phyloP scores from a whole-genome alignment of 2,113 vertebrate genomes.

The Puffinus mauretanicus region DNA sequence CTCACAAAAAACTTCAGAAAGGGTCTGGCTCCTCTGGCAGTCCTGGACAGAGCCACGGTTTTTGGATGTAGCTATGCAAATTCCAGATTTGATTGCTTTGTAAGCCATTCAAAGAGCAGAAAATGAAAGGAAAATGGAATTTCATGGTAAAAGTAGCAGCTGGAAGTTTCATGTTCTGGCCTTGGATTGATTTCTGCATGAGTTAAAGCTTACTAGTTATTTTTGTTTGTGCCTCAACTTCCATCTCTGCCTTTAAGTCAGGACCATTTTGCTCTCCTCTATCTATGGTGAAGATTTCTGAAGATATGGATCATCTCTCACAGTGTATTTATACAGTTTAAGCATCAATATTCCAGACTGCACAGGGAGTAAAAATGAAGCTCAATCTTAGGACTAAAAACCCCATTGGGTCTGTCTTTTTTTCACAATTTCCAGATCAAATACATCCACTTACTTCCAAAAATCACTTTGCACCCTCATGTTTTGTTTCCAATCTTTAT shows the following conservation, averaged over 20 bases:
- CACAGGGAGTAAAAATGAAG: not conserved
- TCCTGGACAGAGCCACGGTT: not conserved
- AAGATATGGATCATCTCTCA: not conserved
- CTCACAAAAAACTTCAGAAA: not conserved
- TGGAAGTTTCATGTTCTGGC: not conserved
- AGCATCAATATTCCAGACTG: not conserved
- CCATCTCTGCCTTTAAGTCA: not conserved
- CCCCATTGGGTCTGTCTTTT: not conserved
- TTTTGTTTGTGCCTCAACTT: not conserved
- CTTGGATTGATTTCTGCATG: not conserved
- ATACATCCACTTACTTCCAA: not conserved
- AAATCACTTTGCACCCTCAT: not conserved
- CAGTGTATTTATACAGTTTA: not conserved
- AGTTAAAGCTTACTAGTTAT: not conserved
- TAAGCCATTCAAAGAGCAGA: not conserved
- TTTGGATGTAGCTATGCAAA: not conserved
- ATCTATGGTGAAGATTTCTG: not conserved
- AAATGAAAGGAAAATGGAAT: not conserved
- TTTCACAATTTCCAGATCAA: not conserved
- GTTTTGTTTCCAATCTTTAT: not conserved
- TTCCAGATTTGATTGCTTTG: not conserved
- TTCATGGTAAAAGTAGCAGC: not conserved
- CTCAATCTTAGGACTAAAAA: not conserved
- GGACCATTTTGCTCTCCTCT: not conserved
- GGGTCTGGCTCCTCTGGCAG: not conserved